These are phyloP conservation scores for Rhineura floridana DNA, from an alignment of 2,113 vertebrate genomes.

Conservation along the genomic window DNA sequence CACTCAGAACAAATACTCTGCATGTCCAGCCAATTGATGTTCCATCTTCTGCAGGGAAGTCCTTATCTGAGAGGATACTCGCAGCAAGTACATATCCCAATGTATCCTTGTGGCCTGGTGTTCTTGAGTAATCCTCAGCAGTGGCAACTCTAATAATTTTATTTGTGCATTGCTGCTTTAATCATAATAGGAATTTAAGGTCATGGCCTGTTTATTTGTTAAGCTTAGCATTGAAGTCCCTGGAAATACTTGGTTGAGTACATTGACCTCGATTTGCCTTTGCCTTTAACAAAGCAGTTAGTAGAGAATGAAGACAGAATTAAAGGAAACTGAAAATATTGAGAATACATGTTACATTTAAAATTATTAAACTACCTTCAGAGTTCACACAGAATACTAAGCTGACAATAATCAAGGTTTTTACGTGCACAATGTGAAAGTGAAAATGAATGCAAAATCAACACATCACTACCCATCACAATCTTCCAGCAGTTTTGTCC, in stretches of 20 bases:
- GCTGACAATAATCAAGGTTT: not conserved
- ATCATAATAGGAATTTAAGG: conserved; percentile 20
- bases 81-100: not conserved
- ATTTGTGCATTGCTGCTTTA: conserved; percentile 4
- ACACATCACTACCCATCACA: not conserved
- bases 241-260: conserved; percentile 31
- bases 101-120: not conserved
- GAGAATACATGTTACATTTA: not conserved
- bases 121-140: conserved; percentile 3
- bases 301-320: not conserved
- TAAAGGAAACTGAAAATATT: not conserved
- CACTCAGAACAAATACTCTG: not conserved
- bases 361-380: not conserved
- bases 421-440: not conserved
- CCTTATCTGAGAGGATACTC: not conserved
- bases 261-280: conserved; percentile 1
- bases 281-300: conserved; percentile 17
- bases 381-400: not conserved
- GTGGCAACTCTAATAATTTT: conserved; percentile 1
- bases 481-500: not conserved
- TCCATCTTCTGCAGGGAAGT: not conserved
- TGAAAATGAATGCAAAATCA: conserved; percentile 1
- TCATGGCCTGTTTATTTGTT: conserved; percentile 12
- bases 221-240: conserved; percentile 1
- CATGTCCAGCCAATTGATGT: not conserved